These are phyloP conservation scores for Phymanthus crucifer DNA, from an alignment of 92 coral and sea anemone genomes.

Conservation along the genomic window DNA sequence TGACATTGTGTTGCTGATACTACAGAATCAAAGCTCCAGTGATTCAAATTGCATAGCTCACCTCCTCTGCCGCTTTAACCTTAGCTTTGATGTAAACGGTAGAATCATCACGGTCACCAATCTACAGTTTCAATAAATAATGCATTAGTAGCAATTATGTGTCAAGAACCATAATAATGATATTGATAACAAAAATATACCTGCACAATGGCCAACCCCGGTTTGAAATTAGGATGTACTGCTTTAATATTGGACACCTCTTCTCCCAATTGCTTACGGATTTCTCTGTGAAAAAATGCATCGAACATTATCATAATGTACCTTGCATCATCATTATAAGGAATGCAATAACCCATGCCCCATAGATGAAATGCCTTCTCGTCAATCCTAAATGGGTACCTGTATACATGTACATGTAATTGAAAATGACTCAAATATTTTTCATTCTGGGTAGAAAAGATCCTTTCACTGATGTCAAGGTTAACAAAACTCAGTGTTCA, in stretches of 20 bases:
- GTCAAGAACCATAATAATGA: not conserved
- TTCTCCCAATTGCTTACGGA: conserved; percentile 82
- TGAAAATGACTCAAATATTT: too few relatives aligned
- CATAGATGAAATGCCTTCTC: too few relatives aligned
- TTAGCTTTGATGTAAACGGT: conserved; percentile 86
- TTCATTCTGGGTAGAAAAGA: too few relatives aligned
- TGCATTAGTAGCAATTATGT: too few relatives aligned
- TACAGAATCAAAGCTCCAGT: not conserved
- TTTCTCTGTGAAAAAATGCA: conserved; percentile 59
- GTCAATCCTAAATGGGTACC: too few relatives aligned
- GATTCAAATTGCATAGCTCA: not conserved
- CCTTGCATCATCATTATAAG: not conserved
- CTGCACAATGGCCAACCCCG: conserved; percentile 96
- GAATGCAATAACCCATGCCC: not conserved
- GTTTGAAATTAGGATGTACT: conserved; percentile 86
- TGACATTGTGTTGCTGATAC: too few relatives aligned
- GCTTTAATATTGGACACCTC: conserved; percentile 79
- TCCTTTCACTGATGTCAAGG: too few relatives aligned
- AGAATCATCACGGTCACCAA: conserved; percentile 93
- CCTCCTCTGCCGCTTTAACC: conserved; percentile 97
- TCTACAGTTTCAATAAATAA: conserved; percentile 35
- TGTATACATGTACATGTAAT: too few relatives aligned
- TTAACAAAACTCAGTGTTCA: too few relatives aligned
- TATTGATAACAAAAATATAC: conserved; percentile 32
- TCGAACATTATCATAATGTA: not conserved